Evolutionary conservation across 2,888 invertebrate genomes (phyloP).

Genomic region (Norana najaformis): DNA sequence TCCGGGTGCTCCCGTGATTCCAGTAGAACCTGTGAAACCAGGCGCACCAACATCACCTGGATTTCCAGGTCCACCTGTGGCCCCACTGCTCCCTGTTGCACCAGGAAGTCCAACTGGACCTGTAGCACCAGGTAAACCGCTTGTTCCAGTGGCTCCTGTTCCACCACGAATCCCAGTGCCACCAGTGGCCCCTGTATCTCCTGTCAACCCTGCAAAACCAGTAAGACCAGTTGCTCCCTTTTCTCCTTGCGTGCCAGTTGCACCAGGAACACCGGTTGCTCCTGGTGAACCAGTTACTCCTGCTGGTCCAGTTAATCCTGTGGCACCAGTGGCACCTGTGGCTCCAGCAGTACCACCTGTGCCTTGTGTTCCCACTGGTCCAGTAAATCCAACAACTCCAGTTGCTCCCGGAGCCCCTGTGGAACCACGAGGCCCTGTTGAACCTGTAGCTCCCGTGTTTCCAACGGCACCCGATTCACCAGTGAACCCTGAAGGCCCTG

Average conservation of each 20-base stretch:
- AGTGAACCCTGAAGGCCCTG: slow-evolving; percentile 24
- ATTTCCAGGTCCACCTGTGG: slow-evolving; percentile 25
- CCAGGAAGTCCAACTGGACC: slow-evolving; percentile 32
- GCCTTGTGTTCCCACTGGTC: slow-evolving; percentile 28
- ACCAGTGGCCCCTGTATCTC: not conserved
- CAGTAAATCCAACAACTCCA: slow-evolving; percentile 20
- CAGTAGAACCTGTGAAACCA: slow-evolving; percentile 30
- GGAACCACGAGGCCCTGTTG: slow-evolving; percentile 22
- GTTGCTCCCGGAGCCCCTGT: not conserved
- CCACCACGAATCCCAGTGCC: not conserved
- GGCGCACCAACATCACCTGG: slow-evolving; percentile 28
- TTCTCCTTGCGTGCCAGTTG: not conserved
- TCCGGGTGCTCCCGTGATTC: slow-evolving; percentile 34
- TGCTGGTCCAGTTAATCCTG: slow-evolving; percentile 28
- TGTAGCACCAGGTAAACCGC: slow-evolving; percentile 46
- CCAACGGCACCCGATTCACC: slow-evolving; percentile 21
- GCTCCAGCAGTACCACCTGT: slow-evolving; percentile 22
- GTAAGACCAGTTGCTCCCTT: slow-evolving; percentile 30
- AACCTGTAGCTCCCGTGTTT: slow-evolving; percentile 31
- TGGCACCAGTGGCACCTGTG: slow-evolving; percentile 42
- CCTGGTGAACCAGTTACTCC: slow-evolving; percentile 2
- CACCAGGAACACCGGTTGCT: slow-evolving; percentile 14
- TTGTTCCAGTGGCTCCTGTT: not conserved
- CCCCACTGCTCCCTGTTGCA: slow-evolving; percentile 26
- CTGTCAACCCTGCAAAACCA: not conserved